phyloP scores from a whole-genome alignment of 2,113 vertebrate species.

The Strix uralensis region DNA sequence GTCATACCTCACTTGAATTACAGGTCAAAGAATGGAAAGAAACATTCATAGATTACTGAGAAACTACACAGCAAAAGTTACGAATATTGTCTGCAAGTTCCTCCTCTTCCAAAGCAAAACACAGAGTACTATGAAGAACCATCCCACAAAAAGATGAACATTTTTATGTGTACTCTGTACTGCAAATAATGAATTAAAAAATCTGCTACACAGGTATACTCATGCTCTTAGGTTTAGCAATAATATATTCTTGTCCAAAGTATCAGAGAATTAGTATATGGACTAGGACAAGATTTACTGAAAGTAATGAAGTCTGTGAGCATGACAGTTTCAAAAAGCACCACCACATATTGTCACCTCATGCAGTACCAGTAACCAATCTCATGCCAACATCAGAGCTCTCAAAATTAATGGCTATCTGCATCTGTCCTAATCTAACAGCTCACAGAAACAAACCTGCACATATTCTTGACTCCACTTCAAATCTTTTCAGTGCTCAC shows the following conservation, averaged over 20 bases:
- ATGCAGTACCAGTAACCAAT: background rate
- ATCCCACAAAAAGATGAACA: background rate
- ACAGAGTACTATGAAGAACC: background rate
- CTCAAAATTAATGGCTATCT: background rate
- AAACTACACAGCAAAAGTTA: background rate
- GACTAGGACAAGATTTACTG: background rate
- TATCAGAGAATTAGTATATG: background rate
- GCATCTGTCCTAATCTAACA: background rate
- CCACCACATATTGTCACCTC: background rate
- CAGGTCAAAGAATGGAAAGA: background rate
- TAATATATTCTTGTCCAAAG: background rate
- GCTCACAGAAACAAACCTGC: background rate
- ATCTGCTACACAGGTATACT: background rate
- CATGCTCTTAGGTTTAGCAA: background rate
- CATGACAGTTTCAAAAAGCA: background rate
- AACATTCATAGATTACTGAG: background rate
- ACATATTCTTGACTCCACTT: background rate
- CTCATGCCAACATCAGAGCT: background rate
- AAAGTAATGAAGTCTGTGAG: background rate
- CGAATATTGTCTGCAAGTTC: background rate
- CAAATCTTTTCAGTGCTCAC: background rate
- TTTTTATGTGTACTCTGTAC: background rate
- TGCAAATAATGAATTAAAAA: background rate
- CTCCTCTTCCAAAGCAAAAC: background rate
- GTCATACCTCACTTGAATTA: background rate